phyloP scores from a whole-genome alignment of 2,888 invertebrate species.

The Lasioglossum morio region DNA sequence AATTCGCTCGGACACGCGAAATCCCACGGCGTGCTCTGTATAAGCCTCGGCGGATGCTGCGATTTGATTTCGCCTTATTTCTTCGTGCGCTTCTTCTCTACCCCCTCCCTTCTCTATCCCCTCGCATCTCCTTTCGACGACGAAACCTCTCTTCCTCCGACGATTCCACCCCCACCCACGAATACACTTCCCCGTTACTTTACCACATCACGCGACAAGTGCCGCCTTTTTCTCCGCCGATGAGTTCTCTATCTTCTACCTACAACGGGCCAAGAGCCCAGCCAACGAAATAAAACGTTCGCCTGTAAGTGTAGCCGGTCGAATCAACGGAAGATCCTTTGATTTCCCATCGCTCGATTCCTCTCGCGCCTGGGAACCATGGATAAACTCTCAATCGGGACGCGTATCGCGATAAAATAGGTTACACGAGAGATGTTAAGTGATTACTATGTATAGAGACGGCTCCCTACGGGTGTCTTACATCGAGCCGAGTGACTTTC shows the following conservation, averaged over 20 bases:
- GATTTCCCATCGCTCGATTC: constrained; percentile 54
- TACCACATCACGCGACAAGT: constrained; percentile 58
- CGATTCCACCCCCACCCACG: constrained; percentile 53
- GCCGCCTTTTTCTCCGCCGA: constrained; percentile 37
- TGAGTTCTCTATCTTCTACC: constrained; percentile 43
- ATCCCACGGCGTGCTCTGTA: constrained; percentile 40
- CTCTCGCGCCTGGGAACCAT: constrained; percentile 8
- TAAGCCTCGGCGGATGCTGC: constrained; percentile 70
- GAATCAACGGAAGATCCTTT: constrained; percentile 46
- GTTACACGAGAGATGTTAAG: constrained; percentile 16
- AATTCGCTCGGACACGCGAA: constrained; percentile 65
- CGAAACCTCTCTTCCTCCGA: constrained; percentile 36
- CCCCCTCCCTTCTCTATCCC: constrained; percentile 46
- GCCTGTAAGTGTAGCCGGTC: constrained; percentile 43
- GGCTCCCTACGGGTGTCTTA: background rate
- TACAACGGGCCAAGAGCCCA: constrained; percentile 20
- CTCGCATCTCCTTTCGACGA: constrained; percentile 48
- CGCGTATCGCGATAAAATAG: constrained; percentile 33
- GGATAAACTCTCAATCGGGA: constrained; percentile 45
- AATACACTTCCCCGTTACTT: constrained; percentile 63
- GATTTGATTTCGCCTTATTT: constrained; percentile 79
- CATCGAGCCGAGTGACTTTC: background rate
- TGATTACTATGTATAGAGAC: constrained; percentile 12
- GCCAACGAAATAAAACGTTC: constrained; percentile 35
- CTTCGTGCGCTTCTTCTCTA: constrained; percentile 51